phyloP scores from a whole-genome alignment of 1,140 invertebrate genomes.

The Helicorthomorpha holstii region DNA sequence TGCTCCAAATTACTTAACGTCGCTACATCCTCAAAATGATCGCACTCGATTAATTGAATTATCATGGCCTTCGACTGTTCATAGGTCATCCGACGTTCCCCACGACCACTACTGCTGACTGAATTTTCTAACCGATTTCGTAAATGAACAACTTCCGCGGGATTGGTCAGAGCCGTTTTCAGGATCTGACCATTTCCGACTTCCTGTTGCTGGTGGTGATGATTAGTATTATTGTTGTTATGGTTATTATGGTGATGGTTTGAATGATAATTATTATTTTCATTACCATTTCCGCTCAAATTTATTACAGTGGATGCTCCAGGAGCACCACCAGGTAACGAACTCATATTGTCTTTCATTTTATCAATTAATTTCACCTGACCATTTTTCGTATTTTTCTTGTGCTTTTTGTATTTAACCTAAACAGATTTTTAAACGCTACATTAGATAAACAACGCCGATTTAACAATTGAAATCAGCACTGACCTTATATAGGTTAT shows the following conservation, averaged over 20 bases:
- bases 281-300: too few species aligned
- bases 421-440: conserved; percentile 22
- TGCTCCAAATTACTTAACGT: conserved; percentile 72
- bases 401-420: conserved; percentile 97
- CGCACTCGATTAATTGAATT: conserved; percentile 76
- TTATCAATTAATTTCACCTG: conserved; percentile 11
- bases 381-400: conserved; percentile 43
- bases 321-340: conserved; percentile 14
- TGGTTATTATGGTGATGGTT: neutral
- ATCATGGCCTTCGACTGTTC: conserved; percentile 70
- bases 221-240: neutral
- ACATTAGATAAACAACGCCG: neutral
- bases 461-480: conserved; percentile 1
- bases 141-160: conserved; percentile 76
- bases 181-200: conserved; percentile 71
- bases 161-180: conserved; percentile 82
- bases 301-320: too few species aligned
- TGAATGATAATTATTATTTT: neutral
- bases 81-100: conserved; percentile 60
- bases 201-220: conserved; percentile 39
- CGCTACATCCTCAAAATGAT: conserved; percentile 88
- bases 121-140: conserved; percentile 67
- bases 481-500: conserved; percentile 89
- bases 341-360: neutral
- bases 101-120: conserved; percentile 64